Conservation (phyloP, 2,888 invertebrate genomes). For the Harpalus rufipes region DNA sequence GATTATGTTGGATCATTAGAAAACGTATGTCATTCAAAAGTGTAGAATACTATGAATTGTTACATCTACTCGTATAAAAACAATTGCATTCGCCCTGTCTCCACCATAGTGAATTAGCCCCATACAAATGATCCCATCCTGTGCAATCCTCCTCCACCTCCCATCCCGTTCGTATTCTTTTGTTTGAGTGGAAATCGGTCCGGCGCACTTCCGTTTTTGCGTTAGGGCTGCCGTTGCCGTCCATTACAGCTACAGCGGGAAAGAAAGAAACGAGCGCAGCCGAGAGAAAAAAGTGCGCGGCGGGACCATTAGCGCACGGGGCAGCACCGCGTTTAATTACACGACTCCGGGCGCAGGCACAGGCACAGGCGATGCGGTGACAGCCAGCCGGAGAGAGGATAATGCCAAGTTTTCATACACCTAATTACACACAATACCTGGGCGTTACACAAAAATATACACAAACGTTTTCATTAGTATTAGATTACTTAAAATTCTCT, state of each 20-base stretch:
- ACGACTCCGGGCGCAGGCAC: constrained; percentile 17
- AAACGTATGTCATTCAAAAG: too few relatives aligned
- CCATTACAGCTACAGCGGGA: constrained; percentile 41
- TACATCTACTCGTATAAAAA: background rate
- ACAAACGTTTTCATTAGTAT: too few relatives aligned
- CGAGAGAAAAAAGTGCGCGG: constrained; percentile 52
- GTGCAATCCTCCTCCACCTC: constrained; percentile 21
- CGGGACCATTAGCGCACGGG: constrained; percentile 61
- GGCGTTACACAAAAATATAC: background rate
- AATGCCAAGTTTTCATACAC: constrained; percentile 51
- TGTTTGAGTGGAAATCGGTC: constrained; percentile 58
- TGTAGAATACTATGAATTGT: too few relatives aligned
- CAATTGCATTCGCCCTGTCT: background rate
- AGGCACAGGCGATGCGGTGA: constrained; percentile 43
- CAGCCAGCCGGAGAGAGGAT: constrained; percentile 29
- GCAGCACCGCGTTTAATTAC: constrained; percentile 61
- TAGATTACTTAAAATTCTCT: too few relatives aligned
- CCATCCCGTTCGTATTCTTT: constrained; percentile 24
- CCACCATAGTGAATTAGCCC: constrained; percentile 8
- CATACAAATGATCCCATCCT: constrained; percentile 9
- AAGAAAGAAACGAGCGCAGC: constrained; percentile 35
- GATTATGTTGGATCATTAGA: too few relatives aligned
- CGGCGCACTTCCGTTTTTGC: constrained; percentile 60
- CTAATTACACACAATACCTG: constrained; percentile 49
- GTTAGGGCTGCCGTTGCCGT: constrained; percentile 11